Evolutionary conservation across 2,113 vertebrate species (phyloP), one percentile per base, ranked within the genome.

Genomic region (Malurus alboscapulatus): DNA sequence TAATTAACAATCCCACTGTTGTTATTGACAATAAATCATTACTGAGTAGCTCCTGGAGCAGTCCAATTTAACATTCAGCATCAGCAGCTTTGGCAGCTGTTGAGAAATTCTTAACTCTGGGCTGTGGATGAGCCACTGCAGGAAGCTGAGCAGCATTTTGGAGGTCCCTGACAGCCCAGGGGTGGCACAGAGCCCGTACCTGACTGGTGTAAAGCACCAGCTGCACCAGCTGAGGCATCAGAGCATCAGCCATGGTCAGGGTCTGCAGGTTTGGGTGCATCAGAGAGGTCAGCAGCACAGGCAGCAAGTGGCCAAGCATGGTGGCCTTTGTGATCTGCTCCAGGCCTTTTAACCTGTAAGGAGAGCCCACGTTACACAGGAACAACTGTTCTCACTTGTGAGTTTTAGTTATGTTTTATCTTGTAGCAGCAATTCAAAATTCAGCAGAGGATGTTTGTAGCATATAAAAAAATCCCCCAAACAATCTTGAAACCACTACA

Each of bases 221-320:
- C 95, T 99, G 99, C 44, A 99, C 99, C 55, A 99, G 97, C 97
- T 99, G 99, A 71, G 99, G 99, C 99, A 99, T 99, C 93, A 99
- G 98, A 24, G 99, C 99, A 42, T 99, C 99, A 20, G 99, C 99
- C 77, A 99, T 98, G 25, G 97, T 99, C 55, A 99, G 97, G 16
- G 99, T 99, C 94, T 99, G 99, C 68, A 99, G 97, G 93, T 99
- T 99, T 18, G 99, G 99, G 94, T 99, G 99, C 99, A 99, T 99
- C 97, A 99, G 96, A 63, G 99, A 99, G 5, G 99, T 99, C 93
- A 99, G 97, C 26, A 99, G 96, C 74, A 99, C 99, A 0, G 99
- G 99, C 71, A 99, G 98, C 92, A 99, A 97, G 93, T 99, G 99
- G 45, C 99, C 99, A 38, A 99, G 98, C 99, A 99, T 98, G 8